Conservation (phyloP, 2,888 invertebrate species). For the Kuschelorhynchus macadamiae region DNA sequence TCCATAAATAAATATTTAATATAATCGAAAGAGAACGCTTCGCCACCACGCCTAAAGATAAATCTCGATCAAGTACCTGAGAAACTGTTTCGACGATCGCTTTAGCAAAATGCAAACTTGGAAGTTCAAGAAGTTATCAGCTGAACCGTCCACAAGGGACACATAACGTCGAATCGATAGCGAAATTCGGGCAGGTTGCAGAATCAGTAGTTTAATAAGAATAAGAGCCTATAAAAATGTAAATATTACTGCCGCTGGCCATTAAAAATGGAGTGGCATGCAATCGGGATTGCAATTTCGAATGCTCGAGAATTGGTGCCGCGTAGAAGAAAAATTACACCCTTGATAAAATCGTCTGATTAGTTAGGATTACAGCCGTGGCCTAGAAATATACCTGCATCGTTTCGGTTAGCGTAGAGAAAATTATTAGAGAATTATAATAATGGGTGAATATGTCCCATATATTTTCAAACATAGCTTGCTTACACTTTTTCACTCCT, state of each 20-base stretch:
- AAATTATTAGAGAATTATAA: too few species aligned
- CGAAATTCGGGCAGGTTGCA: conserved; percentile 33
- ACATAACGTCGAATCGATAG: conserved; percentile 30
- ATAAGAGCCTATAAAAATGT: conserved; percentile 37
- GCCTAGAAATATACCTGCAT: background rate
- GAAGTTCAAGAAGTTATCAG: conserved; percentile 46
- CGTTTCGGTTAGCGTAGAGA: background rate
- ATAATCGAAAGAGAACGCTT: conserved; percentile 11
- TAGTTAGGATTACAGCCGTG: background rate
- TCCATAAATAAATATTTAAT: background rate
- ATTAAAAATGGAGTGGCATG: background rate
- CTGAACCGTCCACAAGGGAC: conserved; percentile 37
- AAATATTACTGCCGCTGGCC: conserved; percentile 24
- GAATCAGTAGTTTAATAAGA: conserved; percentile 40
- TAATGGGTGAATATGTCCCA: too few species aligned
- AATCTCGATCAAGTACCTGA: conserved; percentile 33
- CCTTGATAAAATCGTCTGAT: background rate
- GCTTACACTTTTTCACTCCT: too few species aligned
- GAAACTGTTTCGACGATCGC: conserved; percentile 22
- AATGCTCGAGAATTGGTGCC: background rate
- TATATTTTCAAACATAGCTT: too few species aligned
- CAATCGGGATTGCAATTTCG: background rate
- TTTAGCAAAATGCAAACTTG: conserved; percentile 43
- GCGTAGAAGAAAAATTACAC: background rate
- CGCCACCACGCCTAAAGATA: conserved; percentile 6